A percentile compares a stretch with the other conserved stretches of the same genome.
Conservation (phyloP, 2,888 invertebrate genomes). For the Capitulum mitella region DNA sequence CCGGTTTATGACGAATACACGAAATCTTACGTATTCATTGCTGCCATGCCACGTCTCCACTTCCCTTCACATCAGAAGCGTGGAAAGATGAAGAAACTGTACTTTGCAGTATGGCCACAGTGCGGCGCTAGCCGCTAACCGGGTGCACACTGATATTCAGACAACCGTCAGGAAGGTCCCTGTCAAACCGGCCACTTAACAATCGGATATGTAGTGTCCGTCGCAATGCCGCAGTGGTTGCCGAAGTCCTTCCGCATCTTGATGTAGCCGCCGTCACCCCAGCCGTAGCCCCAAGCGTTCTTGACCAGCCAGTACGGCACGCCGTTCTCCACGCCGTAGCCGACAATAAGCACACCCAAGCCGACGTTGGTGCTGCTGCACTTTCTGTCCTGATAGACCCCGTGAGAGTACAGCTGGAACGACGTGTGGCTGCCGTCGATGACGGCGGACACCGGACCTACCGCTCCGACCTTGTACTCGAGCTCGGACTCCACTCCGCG, state of each 20-base stretch:
- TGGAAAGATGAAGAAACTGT: no score
- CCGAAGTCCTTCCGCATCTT: constrained; percentile 51
- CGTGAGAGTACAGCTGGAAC: constrained; percentile 68
- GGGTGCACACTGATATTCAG: no score
- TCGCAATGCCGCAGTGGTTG: not conserved
- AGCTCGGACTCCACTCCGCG: constrained; percentile 63
- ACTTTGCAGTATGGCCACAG: no score
- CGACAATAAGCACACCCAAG: constrained; percentile 76
- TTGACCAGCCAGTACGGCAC: constrained; percentile 78
- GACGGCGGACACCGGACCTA: constrained; percentile 78
- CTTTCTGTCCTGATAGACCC: constrained; percentile 53
- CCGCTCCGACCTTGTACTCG: constrained; percentile 68
- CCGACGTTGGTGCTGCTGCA: constrained; percentile 65
- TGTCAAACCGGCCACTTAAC: no score
- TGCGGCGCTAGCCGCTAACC: no score
- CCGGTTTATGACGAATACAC: no score
- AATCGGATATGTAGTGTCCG: constrained; percentile 63
- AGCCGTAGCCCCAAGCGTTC: constrained; percentile 73
- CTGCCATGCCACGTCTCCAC: no score
- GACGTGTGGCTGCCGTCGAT: constrained; percentile 78
- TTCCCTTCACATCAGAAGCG: no score
- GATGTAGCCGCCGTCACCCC: constrained; percentile 80
- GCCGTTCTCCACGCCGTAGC: constrained; percentile 52
- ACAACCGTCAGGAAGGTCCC: no score
- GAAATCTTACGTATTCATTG: no score